A percentile compares a stretch with the other conserved stretches of the same genome.
phyloP scores from a whole-genome alignment of 1,140 invertebrate species.

The Belonocnema kinseyi region DNA sequence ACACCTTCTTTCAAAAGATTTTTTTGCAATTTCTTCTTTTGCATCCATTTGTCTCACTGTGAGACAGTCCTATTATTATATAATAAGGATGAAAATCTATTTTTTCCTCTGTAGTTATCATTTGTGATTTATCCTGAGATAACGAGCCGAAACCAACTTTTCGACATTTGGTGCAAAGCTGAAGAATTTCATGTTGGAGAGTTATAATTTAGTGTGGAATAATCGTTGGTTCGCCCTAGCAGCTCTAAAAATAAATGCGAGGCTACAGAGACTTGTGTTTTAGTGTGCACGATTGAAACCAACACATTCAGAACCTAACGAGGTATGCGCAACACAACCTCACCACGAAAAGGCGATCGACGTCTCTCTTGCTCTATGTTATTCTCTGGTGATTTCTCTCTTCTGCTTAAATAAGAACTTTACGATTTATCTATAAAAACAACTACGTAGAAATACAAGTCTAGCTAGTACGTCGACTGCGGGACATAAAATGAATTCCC shows the following conservation, averaged over 20 bases:
- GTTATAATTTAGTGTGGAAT: constrained; percentile 59
- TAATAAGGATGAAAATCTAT: no score
- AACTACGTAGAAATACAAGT: no score
- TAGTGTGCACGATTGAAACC: constrained; percentile 40
- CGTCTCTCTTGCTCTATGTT: constrained; percentile 38
- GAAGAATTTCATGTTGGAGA: constrained; percentile 9
- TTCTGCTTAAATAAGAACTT: no score
- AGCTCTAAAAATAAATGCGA: constrained; percentile 56
- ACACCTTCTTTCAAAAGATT: no score
- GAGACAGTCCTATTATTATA: no score
- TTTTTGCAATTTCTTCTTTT: no score
- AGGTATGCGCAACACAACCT: constrained; percentile 50
- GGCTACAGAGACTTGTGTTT: constrained; percentile 38
- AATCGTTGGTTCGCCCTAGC: constrained; percentile 53
- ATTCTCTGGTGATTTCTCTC: constrained; percentile 31
- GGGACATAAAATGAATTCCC: no score
- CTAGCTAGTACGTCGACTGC: no score
- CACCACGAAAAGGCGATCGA: constrained; percentile 34
- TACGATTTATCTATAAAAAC: no score
- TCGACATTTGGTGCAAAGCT: neutral
- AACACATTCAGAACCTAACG: constrained; percentile 53
- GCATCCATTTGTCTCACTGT: no score
- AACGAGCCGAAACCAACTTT: neutral
- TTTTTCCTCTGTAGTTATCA: no score
- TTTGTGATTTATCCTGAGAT: neutral